phyloP scores from a whole-genome alignment of 2,888 invertebrate species.

The Brachyptera risi region DNA sequence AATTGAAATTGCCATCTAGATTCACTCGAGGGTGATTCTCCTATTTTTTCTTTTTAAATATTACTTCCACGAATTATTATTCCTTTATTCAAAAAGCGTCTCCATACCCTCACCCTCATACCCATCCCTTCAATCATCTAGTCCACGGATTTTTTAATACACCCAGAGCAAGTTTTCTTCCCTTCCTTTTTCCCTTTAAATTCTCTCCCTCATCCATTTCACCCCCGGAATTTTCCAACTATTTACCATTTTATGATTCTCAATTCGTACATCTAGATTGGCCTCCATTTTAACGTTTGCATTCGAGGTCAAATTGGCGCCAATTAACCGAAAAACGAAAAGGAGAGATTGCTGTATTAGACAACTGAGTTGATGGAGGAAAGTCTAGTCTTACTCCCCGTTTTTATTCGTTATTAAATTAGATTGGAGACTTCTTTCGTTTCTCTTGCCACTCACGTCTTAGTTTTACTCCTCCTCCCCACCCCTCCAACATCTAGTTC shows the following conservation, averaged over 20 bases:
- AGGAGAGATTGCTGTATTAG: constrained; percentile 11
- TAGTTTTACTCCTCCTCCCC: constrained; percentile 1
- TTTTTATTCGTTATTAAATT: constrained; percentile 35
- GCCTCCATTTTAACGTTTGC: constrained; percentile 24
- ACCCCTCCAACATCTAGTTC: not conserved
- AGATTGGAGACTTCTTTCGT: constrained; percentile 30
- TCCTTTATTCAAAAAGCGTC: constrained; percentile 17
- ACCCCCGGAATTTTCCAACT: constrained; percentile 17
- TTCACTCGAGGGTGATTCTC: constrained; percentile 26
- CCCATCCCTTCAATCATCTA: constrained; percentile 27
- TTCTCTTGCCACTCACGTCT: constrained; percentile 31
- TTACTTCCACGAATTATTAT: constrained; percentile 25
- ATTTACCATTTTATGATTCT: constrained; percentile 12
- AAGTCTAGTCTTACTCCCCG: constrained; percentile 14
- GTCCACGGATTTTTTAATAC: constrained; percentile 25
- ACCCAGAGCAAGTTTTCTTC: constrained; percentile 12
- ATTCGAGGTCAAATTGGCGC: constrained; percentile 29
- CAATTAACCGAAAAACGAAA: constrained; percentile 29
- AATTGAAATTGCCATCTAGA: constrained; percentile 29
- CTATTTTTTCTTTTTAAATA: constrained; percentile 14
- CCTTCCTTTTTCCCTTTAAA: constrained; percentile 18
- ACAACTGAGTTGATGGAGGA: not conserved
- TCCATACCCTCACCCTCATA: not conserved
- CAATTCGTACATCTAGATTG: constrained; percentile 21
- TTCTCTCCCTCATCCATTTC: constrained; percentile 23